These are phyloP conservation scores for Ramazzottius varieornatus DNA, from an alignment of 2,888 invertebrate species.

Conservation along the genomic window DNA sequence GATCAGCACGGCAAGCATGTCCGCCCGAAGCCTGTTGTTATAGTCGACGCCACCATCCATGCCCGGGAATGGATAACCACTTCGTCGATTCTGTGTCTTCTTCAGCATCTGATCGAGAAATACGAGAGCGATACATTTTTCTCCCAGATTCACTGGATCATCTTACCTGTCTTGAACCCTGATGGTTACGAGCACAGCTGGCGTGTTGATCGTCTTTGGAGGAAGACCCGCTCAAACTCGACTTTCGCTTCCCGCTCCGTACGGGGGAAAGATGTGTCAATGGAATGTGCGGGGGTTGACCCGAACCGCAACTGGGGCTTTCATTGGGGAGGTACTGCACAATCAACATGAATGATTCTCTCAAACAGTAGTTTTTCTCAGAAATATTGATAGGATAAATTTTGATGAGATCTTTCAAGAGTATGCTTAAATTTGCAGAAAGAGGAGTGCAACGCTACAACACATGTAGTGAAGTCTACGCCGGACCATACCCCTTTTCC, in stretches of 20 bases:
- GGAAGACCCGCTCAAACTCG: conserved; percentile 4
- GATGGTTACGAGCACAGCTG: conserved; percentile 6
- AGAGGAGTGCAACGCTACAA: neutral
- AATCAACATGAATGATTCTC: too few relatives aligned
- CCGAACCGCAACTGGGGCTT: conserved; percentile 6
- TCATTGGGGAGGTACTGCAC: conserved; percentile 6
- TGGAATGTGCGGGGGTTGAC: conserved; percentile 6
- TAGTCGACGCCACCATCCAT: conserved; percentile 6
- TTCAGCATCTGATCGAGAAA: conserved; percentile 4
- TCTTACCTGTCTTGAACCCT: conserved; percentile 5
- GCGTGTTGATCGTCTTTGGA: conserved; percentile 6
- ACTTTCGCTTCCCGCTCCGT: neutral
- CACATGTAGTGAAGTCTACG: conserved; percentile 6
- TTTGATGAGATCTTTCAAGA: too few relatives aligned
- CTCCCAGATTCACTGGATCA: neutral
- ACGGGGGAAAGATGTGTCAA: neutral
- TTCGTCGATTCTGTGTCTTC: conserved; percentile 5
- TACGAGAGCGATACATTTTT: conserved; percentile 5
- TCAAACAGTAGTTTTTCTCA: neutral
- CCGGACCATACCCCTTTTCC: conserved; percentile 6
- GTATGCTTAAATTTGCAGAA: neutral
- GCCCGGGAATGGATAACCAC: conserved; percentile 7
- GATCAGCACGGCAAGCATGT: too few relatives aligned
- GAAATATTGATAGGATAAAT: neutral
- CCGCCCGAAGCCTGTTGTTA: conserved; percentile 4